Base-by-base conservation (phyloP, 2,797 vertebrate genomes). In the Buphagus erythrorhynchus region DNA sequence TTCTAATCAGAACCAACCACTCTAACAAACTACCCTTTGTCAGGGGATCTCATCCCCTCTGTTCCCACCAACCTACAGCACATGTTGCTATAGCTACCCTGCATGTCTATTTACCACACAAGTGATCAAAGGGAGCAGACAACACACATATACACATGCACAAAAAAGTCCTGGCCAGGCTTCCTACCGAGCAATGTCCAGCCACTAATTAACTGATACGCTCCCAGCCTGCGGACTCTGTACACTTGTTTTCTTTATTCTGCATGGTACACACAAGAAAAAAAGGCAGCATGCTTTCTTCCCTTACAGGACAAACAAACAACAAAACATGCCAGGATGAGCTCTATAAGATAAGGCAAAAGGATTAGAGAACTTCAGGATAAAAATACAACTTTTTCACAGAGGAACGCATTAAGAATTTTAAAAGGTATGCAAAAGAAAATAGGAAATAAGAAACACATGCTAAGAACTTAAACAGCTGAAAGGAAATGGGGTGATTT, bases 121-220 rank as follows among this genome's bases (percentile, higher is more conserved):
- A 97, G 97, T 96, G 98, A 99, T 99, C 99, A 98, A 98, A 99
- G 97, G 95, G 71, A 90, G 95, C 97, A 98, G 93, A 97, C 97
- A 97, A 97, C 96, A 93, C 95, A 96, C 92, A 97, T 69, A 94
- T 66, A 94, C 58, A 97, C 48, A 75, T 14, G 28, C 96, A 97
- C 76, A 96, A 86, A 97, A 96, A 94, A 51, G 96, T 74, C 69
- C 95, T 96, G 81, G 4, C 97, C 97, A 98, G 98, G 98, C 98
- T 98, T 98, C 97, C 97, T 97, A 96, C 66, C 25, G 76, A 95
- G 97, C 97, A 97, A 93, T 97, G 97, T 97, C 97, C 97, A 98
- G 98, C 98, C 93, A 95, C 98, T 98, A 98, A 99, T 99, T 99
- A 99, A 98, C 98, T 96, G 97, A 98, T 97, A 97, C 95, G 93